Evolutionary conservation across 2,113 vertebrate species (phyloP).

Genomic region (Egretta garzetta): DNA sequence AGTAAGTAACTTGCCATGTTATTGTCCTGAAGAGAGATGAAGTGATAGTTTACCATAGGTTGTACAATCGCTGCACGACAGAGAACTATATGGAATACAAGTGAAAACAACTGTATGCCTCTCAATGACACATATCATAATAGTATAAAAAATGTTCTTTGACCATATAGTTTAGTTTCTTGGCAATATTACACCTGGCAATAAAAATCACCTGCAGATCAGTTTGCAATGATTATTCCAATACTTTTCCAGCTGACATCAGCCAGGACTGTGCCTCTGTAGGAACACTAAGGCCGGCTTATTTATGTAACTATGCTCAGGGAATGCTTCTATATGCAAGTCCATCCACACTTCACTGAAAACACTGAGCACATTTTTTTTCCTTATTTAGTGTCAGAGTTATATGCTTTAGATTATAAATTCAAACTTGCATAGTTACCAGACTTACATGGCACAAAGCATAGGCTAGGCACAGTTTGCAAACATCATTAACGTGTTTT

Average conservation of each 20-base stretch:
- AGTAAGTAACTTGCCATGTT: neutral
- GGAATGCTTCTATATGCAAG: neutral
- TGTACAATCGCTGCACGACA: neutral
- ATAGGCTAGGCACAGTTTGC: neutral
- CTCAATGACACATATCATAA: neutral
- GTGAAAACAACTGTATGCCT: neutral
- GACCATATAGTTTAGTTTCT: neutral
- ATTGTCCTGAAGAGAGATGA: neutral
- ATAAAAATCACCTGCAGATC: neutral
- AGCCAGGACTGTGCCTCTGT: neutral
- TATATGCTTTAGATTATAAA: constrained; percentile 4
- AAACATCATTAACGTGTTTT: neutral
- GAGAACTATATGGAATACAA: neutral
- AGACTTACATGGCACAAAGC: neutral
- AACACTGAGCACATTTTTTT: neutral
- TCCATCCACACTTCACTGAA: neutral
- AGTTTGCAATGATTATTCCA: neutral
- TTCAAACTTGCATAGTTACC: neutral
- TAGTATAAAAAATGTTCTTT: neutral
- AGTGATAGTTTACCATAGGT: neutral
- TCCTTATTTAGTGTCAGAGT: neutral
- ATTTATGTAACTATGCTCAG: neutral
- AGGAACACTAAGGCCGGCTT: neutral
- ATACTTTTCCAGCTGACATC: neutral
- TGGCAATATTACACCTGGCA: neutral